These are phyloP conservation scores for Brachionus asplanchnoidis DNA, from an alignment of 1,140 invertebrate species.

Conservation along the genomic window DNA sequence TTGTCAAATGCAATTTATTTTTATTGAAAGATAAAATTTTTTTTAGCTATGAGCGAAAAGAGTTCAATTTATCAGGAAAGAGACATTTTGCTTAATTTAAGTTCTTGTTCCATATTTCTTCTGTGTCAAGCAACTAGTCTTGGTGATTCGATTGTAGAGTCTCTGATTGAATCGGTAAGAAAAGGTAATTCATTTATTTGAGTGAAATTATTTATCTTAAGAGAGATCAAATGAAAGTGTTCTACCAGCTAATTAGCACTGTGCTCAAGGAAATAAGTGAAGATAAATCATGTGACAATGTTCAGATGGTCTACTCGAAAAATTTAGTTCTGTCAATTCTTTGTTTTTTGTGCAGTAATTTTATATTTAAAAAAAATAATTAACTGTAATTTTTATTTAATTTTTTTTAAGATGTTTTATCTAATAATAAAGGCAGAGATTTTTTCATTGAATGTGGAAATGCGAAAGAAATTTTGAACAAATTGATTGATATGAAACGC, in stretches of 20 bases:
- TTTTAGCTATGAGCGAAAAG: neutral
- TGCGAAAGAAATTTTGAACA: neutral
- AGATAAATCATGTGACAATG: neutral
- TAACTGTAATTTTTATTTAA: neutral
- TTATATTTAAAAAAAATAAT: neutral
- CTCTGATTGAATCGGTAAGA: neutral
- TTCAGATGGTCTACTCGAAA: neutral
- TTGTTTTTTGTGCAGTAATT: slow-evolving; percentile 23
- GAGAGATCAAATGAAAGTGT: slow-evolving; percentile 12
- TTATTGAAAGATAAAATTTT: neutral
- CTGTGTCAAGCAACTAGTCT: neutral
- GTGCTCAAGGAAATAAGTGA: neutral
- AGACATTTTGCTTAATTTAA: slow-evolving; percentile 17
- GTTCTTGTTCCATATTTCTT: slow-evolving; percentile 21
- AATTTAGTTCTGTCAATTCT: slow-evolving; percentile 11
- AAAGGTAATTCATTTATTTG: no score
- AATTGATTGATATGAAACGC: neutral
- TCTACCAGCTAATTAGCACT: neutral
- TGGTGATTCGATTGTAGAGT: neutral
- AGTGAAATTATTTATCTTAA: neutral
- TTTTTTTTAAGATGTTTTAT: neutral
- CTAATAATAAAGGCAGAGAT: neutral
- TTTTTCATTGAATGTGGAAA: neutral
- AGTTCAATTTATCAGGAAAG: slow-evolving; percentile 31
- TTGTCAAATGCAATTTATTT: neutral